Base-by-base conservation (phyloP, 2,113 vertebrate genomes). In the Caloenas nicobarica region DNA sequence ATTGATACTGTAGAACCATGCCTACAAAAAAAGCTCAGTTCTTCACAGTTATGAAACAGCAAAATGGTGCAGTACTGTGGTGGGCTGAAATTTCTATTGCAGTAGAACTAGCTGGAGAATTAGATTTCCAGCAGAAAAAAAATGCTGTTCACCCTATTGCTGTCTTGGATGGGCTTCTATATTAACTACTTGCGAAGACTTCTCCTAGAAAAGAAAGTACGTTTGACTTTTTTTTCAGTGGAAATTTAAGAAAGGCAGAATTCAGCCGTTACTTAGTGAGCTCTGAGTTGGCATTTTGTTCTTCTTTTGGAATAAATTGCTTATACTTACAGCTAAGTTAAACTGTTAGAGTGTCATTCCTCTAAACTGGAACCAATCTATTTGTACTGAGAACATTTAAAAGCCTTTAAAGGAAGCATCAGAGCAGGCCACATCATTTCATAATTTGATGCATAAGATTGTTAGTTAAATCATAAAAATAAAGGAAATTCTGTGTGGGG, bases 401-500 rank as follows among this genome's bases (percentile, higher is more conserved):
- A 88, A 23, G 22, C 58, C 79, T 94, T 62, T 60, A 80, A 83
- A 80, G 82, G 54, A 86, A 88, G 50, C 66, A 56, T 53, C 56
- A 93, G 62, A 83, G 80, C 57, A 81, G 74, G 68, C 58, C 38
- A 58, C 46, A 51, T 88, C 6, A 83, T 66, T 91, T 90, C 44
- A 70, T 78, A n/a, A 62, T 83, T 80, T 64, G 58, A 60, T 85
- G 54, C n/a, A 3, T 46, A 72, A 50, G 56, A 88, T 86, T 78
- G 42, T 78, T 54, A 93, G 76, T 86, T 83, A 96, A 81, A 90
- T 46, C 10, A 38, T 85, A 78, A 88, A 94, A 91, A 73, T 83
- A 8, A 74, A 69, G 86, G 65, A 84, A 79, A 84, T 40, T 0
- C 36, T 13, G 28, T 16, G 19, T 7, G 60, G 46, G 22, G 19